Conservation (phyloP, 1,140 invertebrate genomes). For the Lasioglossum albipes region DNA sequence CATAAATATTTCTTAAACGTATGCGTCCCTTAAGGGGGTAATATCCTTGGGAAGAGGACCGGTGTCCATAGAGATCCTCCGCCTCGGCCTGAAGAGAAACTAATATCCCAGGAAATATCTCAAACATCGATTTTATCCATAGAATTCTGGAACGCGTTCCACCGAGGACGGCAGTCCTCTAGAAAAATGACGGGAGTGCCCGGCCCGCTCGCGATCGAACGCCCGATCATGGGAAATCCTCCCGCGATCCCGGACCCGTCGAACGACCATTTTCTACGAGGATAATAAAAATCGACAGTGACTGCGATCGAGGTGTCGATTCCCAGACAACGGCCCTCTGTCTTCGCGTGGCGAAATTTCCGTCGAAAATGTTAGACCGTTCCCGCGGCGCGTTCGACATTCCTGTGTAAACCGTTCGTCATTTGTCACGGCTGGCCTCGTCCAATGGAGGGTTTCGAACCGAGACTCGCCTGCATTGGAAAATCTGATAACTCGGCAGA, state of each 20-base stretch:
- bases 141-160: conserved; percentile 58
- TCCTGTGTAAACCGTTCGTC: neutral
- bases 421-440: no score
- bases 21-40: conserved; percentile 23
- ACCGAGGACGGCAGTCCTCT: conserved; percentile 19
- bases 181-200: conserved; percentile 54
- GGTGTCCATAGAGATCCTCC: neutral
- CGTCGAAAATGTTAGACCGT: neutral
- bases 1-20: conserved; percentile 27
- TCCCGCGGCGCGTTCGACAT: neutral
- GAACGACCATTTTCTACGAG: conserved; percentile 29
- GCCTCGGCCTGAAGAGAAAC: conserved; percentile 24
- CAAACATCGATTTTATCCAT: conserved; percentile 53
- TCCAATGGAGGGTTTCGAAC: conserved; percentile 34
- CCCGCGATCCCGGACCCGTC: neutral
- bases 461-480: neutral
- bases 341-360: no score
- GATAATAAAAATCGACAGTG: conserved; percentile 48
- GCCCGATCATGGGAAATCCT: conserved; percentile 14
- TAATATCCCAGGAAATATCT: conserved; percentile 61
- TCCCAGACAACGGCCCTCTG: neutral
- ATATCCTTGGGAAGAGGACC: conserved; percentile 30
- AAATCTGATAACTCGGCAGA: neutral
- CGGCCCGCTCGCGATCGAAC: conserved; percentile 33
- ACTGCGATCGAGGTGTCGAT: conserved; percentile 17